Conservation (phyloP, 1,140 invertebrate genomes). For the Brachionus manjavacas region DNA sequence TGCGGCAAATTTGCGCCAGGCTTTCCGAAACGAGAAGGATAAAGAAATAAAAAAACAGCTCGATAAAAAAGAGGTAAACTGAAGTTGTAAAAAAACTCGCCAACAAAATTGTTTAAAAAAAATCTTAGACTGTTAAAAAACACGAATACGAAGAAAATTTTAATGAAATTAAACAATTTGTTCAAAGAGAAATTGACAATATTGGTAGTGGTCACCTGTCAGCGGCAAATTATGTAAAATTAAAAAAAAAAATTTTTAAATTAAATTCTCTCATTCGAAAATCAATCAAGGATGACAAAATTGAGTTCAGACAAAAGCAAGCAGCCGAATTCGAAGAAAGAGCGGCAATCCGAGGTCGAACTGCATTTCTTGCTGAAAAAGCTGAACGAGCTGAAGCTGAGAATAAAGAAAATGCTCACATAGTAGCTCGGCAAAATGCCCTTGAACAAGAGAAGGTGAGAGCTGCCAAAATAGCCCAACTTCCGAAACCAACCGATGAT, state of each 20-base stretch:
- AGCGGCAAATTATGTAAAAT: conserved; percentile 11
- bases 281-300: neutral
- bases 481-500: conserved; percentile 50
- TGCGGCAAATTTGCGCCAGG: conserved; percentile 51
- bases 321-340: conserved; percentile 10
- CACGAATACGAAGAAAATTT: conserved; percentile 28
- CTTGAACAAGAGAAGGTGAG: conserved; percentile 49
- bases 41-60: conserved; percentile 49
- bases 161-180: conserved; percentile 16
- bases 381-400: neutral
- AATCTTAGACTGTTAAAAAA: neutral
- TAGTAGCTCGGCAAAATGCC: conserved; percentile 48
- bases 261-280: neutral
- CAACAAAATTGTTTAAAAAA: neutral
- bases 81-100: neutral
- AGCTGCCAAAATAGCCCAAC: conserved; percentile 49
- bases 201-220: conserved; percentile 26
- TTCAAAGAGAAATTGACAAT: conserved; percentile 29
- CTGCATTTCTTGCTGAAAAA: neutral
- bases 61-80: conserved; percentile 47
- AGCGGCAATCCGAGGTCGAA: neutral
- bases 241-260: neutral
- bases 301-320: conserved; percentile 2
- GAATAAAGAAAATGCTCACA: conserved; percentile 39
- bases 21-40: conserved; percentile 52